A percentile compares a stretch with the other conserved stretches of the same genome.
Evolutionary conservation across 2,797 vertebrate species (phyloP).

Genomic region (Sorex maritimensis): DNA sequence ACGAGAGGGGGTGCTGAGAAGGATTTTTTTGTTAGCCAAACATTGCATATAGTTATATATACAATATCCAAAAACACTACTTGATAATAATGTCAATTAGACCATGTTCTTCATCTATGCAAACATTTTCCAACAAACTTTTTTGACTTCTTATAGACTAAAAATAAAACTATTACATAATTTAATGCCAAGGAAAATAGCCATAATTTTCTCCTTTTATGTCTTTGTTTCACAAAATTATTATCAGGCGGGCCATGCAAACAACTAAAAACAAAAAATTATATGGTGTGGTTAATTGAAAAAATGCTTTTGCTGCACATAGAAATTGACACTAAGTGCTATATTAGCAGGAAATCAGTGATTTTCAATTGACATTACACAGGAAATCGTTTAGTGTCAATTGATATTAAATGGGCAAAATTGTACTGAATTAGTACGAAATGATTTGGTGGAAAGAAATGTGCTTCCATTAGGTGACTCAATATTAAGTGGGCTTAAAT

Average conservation of each 20-base stretch:
- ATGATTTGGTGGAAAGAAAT: slow-evolving; percentile 79
- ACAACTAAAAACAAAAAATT: slow-evolving; percentile 84
- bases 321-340: slow-evolving; percentile 80
- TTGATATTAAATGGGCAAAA: slow-evolving; percentile 81
- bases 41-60: slow-evolving; percentile 16
- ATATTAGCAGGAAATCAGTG: slow-evolving; percentile 85
- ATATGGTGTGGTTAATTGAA: slow-evolving; percentile 82
- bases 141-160: neutral
- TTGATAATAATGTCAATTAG: slow-evolving; percentile 74
- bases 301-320: slow-evolving; percentile 81
- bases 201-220: slow-evolving; percentile 56
- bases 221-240: slow-evolving; percentile 83
- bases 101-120: slow-evolving; percentile 64
- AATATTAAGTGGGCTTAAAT: slow-evolving; percentile 86
- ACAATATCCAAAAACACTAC: slow-evolving; percentile 13
- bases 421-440: slow-evolving; percentile 82
- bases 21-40: slow-evolving; percentile 32
- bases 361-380: slow-evolving; percentile 88
- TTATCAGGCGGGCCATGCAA: slow-evolving; percentile 71
- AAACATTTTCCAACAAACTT: slow-evolving; percentile 70
- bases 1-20: neutral
- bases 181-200: slow-evolving; percentile 74
- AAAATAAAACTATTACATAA: slow-evolving; percentile 73
- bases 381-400: slow-evolving; percentile 79
- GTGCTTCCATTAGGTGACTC: slow-evolving; percentile 84